phyloP scores from a whole-genome alignment of 2,797 vertebrate genomes.

The Euthynnus affinis region DNA sequence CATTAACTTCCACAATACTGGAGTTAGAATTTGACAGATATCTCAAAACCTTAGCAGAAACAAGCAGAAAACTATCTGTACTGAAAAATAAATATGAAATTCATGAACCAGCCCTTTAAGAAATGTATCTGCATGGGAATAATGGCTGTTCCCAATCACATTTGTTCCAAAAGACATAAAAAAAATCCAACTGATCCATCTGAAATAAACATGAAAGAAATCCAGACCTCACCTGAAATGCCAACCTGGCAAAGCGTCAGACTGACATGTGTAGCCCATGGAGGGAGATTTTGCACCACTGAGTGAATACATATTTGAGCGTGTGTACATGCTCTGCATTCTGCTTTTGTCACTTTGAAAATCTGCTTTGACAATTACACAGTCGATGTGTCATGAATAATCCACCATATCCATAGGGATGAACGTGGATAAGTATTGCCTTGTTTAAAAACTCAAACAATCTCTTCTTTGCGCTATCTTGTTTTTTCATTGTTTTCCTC shows the following conservation, averaged over 20 bases:
- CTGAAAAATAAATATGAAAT: not conserved
- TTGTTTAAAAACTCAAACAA: constrained; percentile 57
- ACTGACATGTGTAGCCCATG: constrained; percentile 9
- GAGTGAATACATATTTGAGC: constrained; percentile 15
- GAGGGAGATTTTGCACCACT: constrained; percentile 22
- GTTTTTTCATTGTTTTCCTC: no score
- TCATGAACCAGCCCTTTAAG: constrained; percentile 2
- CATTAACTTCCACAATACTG: no score
- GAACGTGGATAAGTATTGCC: constrained; percentile 45
- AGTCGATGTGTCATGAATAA: constrained; percentile 52
- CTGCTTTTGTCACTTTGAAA: constrained; percentile 46
- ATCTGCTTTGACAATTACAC: constrained; percentile 54
- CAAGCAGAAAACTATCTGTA: not conserved
- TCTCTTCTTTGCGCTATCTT: constrained; percentile 32
- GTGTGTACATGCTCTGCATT: constrained; percentile 10
- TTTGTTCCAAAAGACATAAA: not conserved
- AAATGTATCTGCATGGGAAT: no score
- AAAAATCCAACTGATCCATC: not conserved
- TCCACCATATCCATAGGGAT: constrained; percentile 42
- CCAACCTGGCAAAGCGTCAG: not conserved
- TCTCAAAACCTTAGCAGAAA: not conserved
- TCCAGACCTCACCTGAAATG: not conserved
- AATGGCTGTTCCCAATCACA: not conserved
- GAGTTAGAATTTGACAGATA: not conserved
- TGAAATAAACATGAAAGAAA: constrained; percentile 12